Conservation (phyloP, 1,140 invertebrate species). For the Zaprionus taronus region DNA sequence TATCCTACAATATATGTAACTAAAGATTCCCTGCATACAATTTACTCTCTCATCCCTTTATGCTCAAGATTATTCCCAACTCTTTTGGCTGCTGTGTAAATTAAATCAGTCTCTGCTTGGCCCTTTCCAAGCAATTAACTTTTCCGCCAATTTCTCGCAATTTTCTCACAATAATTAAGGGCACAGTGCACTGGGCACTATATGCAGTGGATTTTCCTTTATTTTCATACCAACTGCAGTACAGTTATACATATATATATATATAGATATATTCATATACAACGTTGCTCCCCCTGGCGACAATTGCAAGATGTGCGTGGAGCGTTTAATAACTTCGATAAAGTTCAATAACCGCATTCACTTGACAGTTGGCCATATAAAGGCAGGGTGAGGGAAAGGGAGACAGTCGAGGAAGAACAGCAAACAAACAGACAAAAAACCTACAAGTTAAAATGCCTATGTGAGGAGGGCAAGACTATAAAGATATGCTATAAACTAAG, state of each 20-base stretch:
- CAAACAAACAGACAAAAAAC: conserved; percentile 6
- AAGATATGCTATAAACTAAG: neutral
- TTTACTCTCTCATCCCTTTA: neutral
- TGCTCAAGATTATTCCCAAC: neutral
- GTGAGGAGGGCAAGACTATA: neutral
- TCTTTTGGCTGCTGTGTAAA: neutral
- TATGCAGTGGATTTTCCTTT: neutral
- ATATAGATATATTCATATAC: neutral
- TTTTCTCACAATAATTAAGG: conserved; percentile 25
- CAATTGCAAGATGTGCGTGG: conserved; percentile 48
- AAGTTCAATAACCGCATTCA: conserved; percentile 71
- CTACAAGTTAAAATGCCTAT: conserved; percentile 4
- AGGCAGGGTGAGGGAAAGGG: conserved; percentile 1
- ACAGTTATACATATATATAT: conserved; percentile 8
- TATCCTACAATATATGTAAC: no score
- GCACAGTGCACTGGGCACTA: neutral
- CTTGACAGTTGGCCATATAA: conserved; percentile 58
- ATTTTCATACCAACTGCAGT: conserved; percentile 2
- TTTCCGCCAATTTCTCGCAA: conserved; percentile 8
- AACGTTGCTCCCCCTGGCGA: conserved; percentile 25
- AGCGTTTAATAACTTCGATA: conserved; percentile 51
- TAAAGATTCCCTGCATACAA: no score
- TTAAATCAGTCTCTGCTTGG: neutral
- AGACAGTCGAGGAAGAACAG: conserved; percentile 11
- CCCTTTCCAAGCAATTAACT: conserved; percentile 1